Percentiles rank a stretch among this genome's conserved stretches.
phyloP scores from a whole-genome alignment of 2,797 vertebrate genomes.

The Tokudaia tokunoshimensis region DNA sequence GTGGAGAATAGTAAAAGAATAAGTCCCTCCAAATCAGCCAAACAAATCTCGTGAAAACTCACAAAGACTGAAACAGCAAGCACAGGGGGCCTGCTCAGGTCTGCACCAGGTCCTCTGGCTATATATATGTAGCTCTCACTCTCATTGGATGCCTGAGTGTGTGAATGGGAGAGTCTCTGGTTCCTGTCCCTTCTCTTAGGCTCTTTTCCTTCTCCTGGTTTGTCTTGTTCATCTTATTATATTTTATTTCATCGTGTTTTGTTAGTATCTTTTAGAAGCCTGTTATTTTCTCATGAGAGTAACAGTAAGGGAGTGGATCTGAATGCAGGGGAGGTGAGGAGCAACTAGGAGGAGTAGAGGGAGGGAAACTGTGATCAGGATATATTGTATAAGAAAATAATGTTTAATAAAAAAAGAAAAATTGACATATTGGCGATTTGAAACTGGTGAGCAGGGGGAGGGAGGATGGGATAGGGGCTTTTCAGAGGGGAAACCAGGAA shows the following conservation, averaged over 20 bases:
- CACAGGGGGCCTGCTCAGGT: neutral
- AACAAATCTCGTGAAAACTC: neutral
- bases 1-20: neutral
- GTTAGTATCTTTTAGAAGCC: neutral
- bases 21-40: neutral
- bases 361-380: neutral
- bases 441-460: neutral
- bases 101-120: neutral
- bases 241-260: neutral
- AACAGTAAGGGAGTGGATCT: neutral
- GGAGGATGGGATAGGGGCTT: too few species aligned
- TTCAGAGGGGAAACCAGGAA: too few species aligned
- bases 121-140: neutral
- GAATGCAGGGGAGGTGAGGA: neutral
- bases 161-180: neutral
- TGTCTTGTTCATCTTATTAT: neutral
- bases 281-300: neutral
- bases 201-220: neutral
- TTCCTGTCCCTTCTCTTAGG: neutral
- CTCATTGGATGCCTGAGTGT: neutral
- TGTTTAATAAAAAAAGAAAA: neutral
- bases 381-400: neutral
- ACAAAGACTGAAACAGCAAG: neutral
- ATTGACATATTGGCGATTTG: neutral
- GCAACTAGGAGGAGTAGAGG: neutral